Evolutionary conservation across 2,888 invertebrate genomes (phyloP).

Genomic region (Melinopterus prodromus): DNA sequence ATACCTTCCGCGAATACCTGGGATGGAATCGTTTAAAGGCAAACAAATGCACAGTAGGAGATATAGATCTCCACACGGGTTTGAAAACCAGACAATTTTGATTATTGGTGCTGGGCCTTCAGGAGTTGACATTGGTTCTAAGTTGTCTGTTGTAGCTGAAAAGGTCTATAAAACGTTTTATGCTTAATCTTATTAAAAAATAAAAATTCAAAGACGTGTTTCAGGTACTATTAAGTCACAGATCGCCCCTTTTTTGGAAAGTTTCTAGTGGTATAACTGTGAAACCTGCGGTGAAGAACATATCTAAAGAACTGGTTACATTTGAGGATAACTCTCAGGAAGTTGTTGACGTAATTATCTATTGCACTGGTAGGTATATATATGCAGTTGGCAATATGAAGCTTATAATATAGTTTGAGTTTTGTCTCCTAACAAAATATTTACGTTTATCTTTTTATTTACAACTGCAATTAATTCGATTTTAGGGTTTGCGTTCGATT

Average conservation of each 20-base stretch:
- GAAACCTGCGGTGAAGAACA: slow-evolving; percentile 64
- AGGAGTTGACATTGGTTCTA: slow-evolving; percentile 77
- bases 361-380: slow-evolving; percentile 69
- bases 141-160: slow-evolving; percentile 68
- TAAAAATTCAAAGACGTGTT: slow-evolving; percentile 24
- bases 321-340: slow-evolving; percentile 70
- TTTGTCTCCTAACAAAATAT: background rate
- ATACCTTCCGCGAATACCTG: slow-evolving; percentile 71
- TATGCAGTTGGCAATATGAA: too few relatives aligned
- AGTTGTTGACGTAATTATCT: slow-evolving; percentile 71
- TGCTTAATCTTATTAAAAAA: background rate
- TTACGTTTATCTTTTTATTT: background rate
- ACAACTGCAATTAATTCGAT: background rate
- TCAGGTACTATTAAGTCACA: slow-evolving; percentile 51
- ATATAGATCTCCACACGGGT: slow-evolving; percentile 78
- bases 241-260: slow-evolving; percentile 32
- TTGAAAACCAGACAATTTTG: slow-evolving; percentile 72
- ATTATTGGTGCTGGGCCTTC: slow-evolving; percentile 89
- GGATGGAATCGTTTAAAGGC: slow-evolving; percentile 71
- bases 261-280: slow-evolving; percentile 56
- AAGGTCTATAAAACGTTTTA: slow-evolving; percentile 60
- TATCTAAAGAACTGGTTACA: slow-evolving; percentile 63
- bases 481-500: slow-evolving; percentile 59
- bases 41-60: slow-evolving; percentile 78
- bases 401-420: background rate